A percentile compares a stretch with the other conserved stretches of the same genome.
These are phyloP conservation scores for Diogma glabrata DNA, from an alignment of 2,888 invertebrate genomes.

Conservation along the genomic window DNA sequence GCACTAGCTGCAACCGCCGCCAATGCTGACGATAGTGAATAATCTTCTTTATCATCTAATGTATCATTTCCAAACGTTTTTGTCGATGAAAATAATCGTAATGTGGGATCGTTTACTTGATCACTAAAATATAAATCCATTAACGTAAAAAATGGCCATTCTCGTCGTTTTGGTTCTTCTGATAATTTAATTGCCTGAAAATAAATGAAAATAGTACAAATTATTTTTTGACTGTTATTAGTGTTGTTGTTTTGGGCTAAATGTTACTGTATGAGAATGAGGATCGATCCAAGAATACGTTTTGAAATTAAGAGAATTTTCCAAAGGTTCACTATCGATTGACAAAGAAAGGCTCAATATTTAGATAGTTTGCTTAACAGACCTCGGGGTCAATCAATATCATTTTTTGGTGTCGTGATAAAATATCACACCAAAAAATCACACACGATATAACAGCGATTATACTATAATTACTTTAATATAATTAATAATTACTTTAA, in stretches of 20 bases:
- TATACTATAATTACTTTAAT: no score
- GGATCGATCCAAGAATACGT: no score
- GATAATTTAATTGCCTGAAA: constrained; percentile 36
- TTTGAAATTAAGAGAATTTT: no score
- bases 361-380: no score
- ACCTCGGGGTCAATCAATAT: no score
- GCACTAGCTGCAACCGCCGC: constrained; percentile 33
- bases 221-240: background rate
- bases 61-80: constrained; percentile 35
- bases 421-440: no score
- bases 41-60: constrained; percentile 37
- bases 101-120: constrained; percentile 38
- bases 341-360: no score
- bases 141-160: constrained; percentile 37
- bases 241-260: background rate
- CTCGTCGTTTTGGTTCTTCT: constrained; percentile 37
- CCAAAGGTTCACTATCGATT: no score
- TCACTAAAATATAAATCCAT: constrained; percentile 39
- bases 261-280: no score
- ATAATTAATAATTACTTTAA: no score
- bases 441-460: no score
- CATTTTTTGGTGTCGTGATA: no score
- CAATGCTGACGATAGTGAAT: constrained; percentile 36
- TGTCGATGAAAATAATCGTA: constrained; percentile 36
- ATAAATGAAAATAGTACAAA: constrained; percentile 8